A percentile compares a stretch with the other conserved stretches of the same genome.
Conservation (phyloP, 2,888 invertebrate species). For the Miltochrista miniata region DNA sequence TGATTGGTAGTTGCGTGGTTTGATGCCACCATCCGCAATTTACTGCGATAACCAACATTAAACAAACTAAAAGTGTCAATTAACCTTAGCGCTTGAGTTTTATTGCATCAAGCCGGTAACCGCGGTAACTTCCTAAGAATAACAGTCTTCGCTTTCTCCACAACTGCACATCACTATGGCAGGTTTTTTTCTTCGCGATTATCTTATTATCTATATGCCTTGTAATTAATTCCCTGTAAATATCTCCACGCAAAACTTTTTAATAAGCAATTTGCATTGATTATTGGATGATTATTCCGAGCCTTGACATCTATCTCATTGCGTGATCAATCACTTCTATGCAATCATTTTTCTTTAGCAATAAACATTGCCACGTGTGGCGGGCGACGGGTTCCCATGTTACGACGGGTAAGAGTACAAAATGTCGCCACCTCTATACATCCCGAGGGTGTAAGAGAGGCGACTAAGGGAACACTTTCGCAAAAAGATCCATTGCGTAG, state of each 20-base stretch:
- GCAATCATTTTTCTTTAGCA: conserved; percentile 26
- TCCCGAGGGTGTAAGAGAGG: too few relatives aligned
- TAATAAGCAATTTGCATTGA: conserved; percentile 66
- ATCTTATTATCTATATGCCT: conserved; percentile 38
- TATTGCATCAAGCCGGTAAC: conserved; percentile 36
- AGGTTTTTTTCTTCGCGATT: conserved; percentile 26
- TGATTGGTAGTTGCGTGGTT: conserved; percentile 27
- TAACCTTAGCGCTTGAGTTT: conserved; percentile 31
- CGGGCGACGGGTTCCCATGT: too few relatives aligned
- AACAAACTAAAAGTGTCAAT: conserved; percentile 40
- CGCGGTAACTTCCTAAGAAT: conserved; percentile 28
- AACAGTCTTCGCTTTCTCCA: conserved; percentile 24
- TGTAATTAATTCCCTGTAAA: conserved; percentile 32
- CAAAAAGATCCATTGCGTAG: too few relatives aligned
- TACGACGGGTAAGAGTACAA: too few relatives aligned
- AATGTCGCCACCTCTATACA: too few relatives aligned
- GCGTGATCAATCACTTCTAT: conserved; percentile 42
- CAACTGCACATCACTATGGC: conserved; percentile 19
- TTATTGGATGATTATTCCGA: conserved; percentile 44
- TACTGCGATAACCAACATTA: conserved; percentile 34
- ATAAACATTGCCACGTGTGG: too few relatives aligned
- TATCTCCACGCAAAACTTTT: conserved; percentile 40
- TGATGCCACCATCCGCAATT: conserved; percentile 28
- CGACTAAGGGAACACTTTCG: too few relatives aligned
- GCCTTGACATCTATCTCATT: conserved; percentile 53